Conservation (phyloP, 2,113 vertebrate species). For the Orthochromis indermauri region DNA sequence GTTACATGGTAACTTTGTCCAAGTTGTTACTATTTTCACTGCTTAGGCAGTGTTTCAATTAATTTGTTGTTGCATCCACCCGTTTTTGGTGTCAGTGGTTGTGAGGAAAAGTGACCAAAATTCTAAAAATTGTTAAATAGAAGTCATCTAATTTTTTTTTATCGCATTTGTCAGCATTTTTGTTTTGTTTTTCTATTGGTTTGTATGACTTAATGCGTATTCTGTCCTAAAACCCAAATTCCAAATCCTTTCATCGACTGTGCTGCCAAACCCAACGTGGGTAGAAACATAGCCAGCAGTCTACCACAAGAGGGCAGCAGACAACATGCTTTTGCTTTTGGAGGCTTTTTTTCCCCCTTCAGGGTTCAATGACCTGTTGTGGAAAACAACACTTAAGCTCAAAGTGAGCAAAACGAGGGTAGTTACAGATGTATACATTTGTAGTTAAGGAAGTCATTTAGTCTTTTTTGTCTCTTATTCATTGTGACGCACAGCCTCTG, state of each 20-base stretch:
- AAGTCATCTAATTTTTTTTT: not conserved
- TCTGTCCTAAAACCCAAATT: not conserved
- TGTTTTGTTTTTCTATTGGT: not conserved
- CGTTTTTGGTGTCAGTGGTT: not conserved
- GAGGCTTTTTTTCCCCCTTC: fast-evolving
- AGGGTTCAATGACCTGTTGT: not conserved
- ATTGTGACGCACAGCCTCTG: not conserved
- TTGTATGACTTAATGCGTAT: not conserved
- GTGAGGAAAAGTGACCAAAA: not conserved
- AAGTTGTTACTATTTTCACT: not conserved
- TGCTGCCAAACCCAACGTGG: not conserved
- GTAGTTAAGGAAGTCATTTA: not conserved
- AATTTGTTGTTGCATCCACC: not conserved
- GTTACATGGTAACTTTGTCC: not conserved
- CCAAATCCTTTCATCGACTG: not conserved
- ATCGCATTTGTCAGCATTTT: not conserved
- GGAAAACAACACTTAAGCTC: not conserved
- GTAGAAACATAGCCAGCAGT: not conserved
- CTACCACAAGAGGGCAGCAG: slow-evolving; percentile 52
- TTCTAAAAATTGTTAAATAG: not conserved
- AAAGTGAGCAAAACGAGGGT: not conserved
- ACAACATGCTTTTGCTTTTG: not conserved
- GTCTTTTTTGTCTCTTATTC: not conserved
- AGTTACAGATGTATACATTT: not conserved
- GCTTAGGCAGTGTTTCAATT: not conserved